Evolutionary conservation across 2,113 vertebrate genomes (phyloP), one percentile per base, ranked within the genome.

Genomic region (Hemiprocne comata): DNA sequence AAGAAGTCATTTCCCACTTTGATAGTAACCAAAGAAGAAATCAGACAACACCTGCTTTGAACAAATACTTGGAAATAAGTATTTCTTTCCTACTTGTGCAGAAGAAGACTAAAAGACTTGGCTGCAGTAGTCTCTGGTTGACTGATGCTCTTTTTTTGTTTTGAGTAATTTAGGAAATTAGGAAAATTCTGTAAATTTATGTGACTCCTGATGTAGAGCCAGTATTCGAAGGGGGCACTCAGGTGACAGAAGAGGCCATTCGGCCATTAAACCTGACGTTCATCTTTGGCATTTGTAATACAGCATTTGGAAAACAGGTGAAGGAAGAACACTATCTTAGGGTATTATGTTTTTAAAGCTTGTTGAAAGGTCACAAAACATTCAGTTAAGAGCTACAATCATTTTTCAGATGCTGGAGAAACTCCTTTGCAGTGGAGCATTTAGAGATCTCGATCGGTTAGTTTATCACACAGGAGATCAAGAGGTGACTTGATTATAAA

Each of bases 401-500:
- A 84, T 64, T 38, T 92, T 92, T 87, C 73, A 65, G 54, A 74
- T 89, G 50, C 66, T 85, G 66, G 58, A 85, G 86, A 92, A 95
- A 44, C 74, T 94, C 28, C 83, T 93, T 86, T 90, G 34, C 65
- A 65, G 53, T 64, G 57, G 50, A 71, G 66, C 71, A 82, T 95
- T 93, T 87, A 66, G 72, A 88, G 75, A 90, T 93, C 85, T 87
- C 61, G 81, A 6, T 90, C 90, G 86, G 57, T 91, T 70, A 80
- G 62, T 86, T 90, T 93, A 84, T 89, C 86, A 55, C 69, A 57
- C 6, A 31, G 76, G 55, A 78, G 85, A 94, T 94, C 86, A 92
- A 90, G 81, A 92, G 89, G 90, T 95, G 93, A 89, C 84, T 80
- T 90, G 87, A 80, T 96, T 90, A 87, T 86, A 60, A 92, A 80